Evolutionary conservation across 2,888 invertebrate species (phyloP).

Genomic region (Agrotis segetum): DNA sequence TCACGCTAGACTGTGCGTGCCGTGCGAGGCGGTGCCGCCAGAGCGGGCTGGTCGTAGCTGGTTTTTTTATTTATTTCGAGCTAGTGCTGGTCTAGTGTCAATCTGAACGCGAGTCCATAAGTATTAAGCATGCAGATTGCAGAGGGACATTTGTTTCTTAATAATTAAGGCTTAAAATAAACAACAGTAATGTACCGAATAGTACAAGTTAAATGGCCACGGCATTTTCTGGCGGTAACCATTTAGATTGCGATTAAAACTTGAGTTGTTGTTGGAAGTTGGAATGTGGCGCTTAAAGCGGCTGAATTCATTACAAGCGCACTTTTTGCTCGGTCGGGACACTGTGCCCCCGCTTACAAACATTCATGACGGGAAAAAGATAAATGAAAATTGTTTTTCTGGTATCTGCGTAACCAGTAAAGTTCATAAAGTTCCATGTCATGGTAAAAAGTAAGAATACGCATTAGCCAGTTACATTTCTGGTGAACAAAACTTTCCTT

Average conservation of each 20-base stretch:
- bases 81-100: too few species aligned
- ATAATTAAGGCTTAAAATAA: slow-evolving; percentile 2
- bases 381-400: background rate
- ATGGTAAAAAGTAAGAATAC: background rate
- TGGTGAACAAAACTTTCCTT: background rate
- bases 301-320: slow-evolving; percentile 6
- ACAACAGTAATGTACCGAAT: slow-evolving; percentile 1
- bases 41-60: too few species aligned
- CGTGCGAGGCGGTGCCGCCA: background rate
- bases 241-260: slow-evolving; percentile 45
- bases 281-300: background rate
- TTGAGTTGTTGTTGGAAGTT: slow-evolving; percentile 15
- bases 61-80: too few species aligned
- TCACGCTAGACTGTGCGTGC: slow-evolving; percentile 37
- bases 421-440: background rate
- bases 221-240: slow-evolving; percentile 6
- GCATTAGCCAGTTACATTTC: background rate
- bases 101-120: too few species aligned
- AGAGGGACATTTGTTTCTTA: too few species aligned
- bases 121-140: too few species aligned
- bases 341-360: background rate
- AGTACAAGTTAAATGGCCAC: slow-evolving; percentile 3
- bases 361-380: background rate
- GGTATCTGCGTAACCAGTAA: background rate
- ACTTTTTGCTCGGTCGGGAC: slow-evolving; percentile 11